phyloP scores from a whole-genome alignment of 2,888 invertebrate genomes.

The Calliscelio sp. region DNA sequence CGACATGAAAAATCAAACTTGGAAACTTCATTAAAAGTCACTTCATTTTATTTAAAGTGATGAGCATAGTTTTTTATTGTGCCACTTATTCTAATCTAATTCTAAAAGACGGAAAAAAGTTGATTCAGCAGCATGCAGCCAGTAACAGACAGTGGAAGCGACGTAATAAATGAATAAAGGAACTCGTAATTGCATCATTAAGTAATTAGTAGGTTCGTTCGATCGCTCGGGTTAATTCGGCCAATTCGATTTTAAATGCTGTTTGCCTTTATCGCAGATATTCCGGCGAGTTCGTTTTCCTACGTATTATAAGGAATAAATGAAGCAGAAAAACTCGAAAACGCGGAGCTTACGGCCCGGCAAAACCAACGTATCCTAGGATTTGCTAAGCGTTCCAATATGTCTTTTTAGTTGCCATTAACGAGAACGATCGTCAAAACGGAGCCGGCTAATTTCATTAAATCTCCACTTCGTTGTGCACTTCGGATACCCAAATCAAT shows the following conservation, averaged over 20 bases:
- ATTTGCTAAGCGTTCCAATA: conserved; percentile 37
- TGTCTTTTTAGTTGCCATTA: conserved; percentile 38
- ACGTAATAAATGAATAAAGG: conserved; percentile 78
- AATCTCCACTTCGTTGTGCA: not conserved
- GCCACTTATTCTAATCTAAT: conserved; percentile 41
- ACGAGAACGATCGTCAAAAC: conserved; percentile 7
- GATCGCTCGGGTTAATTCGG: conserved; percentile 78
- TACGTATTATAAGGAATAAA: conserved; percentile 69
- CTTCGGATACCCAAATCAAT: not conserved
- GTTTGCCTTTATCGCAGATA: conserved; percentile 74
- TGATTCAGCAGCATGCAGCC: conserved; percentile 42
- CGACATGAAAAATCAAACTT: too few species aligned
- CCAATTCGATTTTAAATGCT: conserved; percentile 81
- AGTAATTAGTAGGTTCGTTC: conserved; percentile 80
- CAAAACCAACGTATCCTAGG: conserved; percentile 36
- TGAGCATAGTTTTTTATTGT: too few species aligned
- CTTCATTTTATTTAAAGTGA: too few species aligned
- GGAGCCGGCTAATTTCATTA: not conserved
- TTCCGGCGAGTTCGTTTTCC: conserved; percentile 70
- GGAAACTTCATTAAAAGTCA: too few species aligned
- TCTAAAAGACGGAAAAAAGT: conserved; percentile 30
- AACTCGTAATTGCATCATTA: conserved; percentile 81
- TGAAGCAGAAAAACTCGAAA: conserved; percentile 65
- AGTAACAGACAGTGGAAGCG: conserved; percentile 59
- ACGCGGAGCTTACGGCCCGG: conserved; percentile 32